Evolutionary conservation across 2,888 invertebrate genomes (phyloP), one percentile per base, ranked within the genome.

Genomic region (Megaustenia siamemsis): DNA sequence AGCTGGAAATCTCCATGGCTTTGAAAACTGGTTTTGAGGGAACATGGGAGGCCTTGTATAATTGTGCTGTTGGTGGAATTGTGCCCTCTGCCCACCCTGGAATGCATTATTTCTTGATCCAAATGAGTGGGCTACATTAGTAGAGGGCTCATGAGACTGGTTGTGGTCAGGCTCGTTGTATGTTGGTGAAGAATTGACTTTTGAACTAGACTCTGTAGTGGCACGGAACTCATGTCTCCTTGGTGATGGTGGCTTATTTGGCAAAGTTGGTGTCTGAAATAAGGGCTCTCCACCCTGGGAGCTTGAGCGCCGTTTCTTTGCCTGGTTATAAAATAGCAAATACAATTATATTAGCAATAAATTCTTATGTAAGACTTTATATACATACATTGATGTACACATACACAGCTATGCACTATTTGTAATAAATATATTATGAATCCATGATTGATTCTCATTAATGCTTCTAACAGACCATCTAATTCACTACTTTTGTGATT

Each of bases 221-320:
- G 79, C 12, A 5, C 40, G 38, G 77, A 38, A 60, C 40, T 56
- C n/a, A 40, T 21, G 63, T 0, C 40, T 77, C 38, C 12, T 15
- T 24, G 77, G 60, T 10, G 77, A 77, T 60, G 63, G 24, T 24
- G 8, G 56, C 28, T n/a, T 56, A 21, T 38, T 56, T n/a, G 60
- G 15, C 60, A 32, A 10, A 1, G 45, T 18, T 45, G 63, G 63
- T 32, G 63, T 24, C 40, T 49, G 81, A 38, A n/a, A 35, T 24
- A 28, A 69, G n/a, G 24, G 24, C 3, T 60, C 80, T 56, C 79
- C 82, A 69, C 81, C 69, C 21, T 75, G 80, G 10, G 86, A 81
- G 43, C 80, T 79, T 28, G 86, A 87, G 68, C 88, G 86, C 4
- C 85, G 43, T 63, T 82, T 63, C 60, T 77, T 79, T 32, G 45